Conservation (phyloP, 1,140 invertebrate species). For the Caenorhabditis tropicalis region DNA sequence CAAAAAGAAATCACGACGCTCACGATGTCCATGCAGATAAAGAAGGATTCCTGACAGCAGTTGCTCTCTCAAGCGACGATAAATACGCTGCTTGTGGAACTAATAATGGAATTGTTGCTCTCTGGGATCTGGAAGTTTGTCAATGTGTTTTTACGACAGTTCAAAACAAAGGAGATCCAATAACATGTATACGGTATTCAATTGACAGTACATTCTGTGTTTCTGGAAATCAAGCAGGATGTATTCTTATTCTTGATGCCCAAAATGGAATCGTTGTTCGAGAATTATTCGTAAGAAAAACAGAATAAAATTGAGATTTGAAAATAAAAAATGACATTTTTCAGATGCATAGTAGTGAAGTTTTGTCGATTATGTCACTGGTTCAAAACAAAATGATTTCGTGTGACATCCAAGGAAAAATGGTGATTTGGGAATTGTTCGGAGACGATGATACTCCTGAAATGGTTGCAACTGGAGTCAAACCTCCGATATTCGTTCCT, state of each 20-base stretch:
- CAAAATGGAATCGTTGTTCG: conserved; percentile 52
- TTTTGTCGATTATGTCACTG: conserved; percentile 30
- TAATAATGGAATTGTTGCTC: conserved; percentile 56
- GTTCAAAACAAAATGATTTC: conserved; percentile 10
- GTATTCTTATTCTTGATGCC: conserved; percentile 52
- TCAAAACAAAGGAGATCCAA: conserved; percentile 54
- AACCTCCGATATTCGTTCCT: conserved; percentile 50
- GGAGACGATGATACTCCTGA: conserved; percentile 28
- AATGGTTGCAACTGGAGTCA: conserved; percentile 52
- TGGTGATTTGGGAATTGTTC: conserved; percentile 31
- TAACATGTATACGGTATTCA: conserved; percentile 53
- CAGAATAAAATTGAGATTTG: background rate
- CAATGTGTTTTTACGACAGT: conserved; percentile 57
- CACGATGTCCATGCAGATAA: conserved; percentile 49
- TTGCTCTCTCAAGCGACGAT: conserved; percentile 55
- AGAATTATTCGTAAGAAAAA: conserved; percentile 49
- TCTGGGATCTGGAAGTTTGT: conserved; percentile 60
- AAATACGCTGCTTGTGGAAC: conserved; percentile 60
- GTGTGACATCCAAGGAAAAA: conserved; percentile 1
- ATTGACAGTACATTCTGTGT: conserved; percentile 50
- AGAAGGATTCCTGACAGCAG: conserved; percentile 56
- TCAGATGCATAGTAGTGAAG: conserved; percentile 45
- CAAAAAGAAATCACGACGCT: conserved; percentile 51
- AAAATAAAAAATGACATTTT: background rate
- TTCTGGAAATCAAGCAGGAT: conserved; percentile 50